A percentile compares a stretch with the other conserved stretches of the same genome.
Evolutionary conservation across 2,888 invertebrate species (phyloP).

Genomic region (Nebria salina): DNA sequence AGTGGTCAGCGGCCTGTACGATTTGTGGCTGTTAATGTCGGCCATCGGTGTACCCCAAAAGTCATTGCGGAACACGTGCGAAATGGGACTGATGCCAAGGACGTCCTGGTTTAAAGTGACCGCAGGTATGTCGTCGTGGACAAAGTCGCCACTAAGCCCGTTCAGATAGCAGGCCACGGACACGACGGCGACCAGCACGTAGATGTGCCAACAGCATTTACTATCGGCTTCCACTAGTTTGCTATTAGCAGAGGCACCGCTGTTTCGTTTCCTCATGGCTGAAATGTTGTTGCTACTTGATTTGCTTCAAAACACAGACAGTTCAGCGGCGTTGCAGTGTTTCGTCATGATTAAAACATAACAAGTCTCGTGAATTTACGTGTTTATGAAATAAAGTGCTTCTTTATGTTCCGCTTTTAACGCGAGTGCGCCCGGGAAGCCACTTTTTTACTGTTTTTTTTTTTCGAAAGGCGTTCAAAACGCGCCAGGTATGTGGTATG

Average conservation of each 20-base stretch:
- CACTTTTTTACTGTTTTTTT: too few species aligned
- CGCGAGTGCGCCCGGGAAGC: neutral
- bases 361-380: neutral
- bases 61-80: slow-evolving; percentile 77
- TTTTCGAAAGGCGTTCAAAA: neutral
- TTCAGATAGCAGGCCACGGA: slow-evolving; percentile 78
- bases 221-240: slow-evolving; percentile 60
- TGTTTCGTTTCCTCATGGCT: slow-evolving; percentile 18
- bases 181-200: slow-evolving; percentile 72
- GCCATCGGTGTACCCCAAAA: slow-evolving; percentile 92
- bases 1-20: slow-evolving; percentile 85
- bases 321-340: neutral
- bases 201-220: slow-evolving; percentile 69
- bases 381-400: slow-evolving; percentile 10
- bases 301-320: neutral
- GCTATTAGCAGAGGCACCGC: neutral
- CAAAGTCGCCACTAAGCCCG: slow-evolving; percentile 82
- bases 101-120: slow-evolving; percentile 85
- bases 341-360: slow-evolving; percentile 17
- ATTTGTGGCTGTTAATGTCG: slow-evolving; percentile 85
- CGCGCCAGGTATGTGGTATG: neutral
- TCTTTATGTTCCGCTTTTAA: slow-evolving; percentile 12
- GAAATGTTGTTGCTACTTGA: neutral
- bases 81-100: slow-evolving; percentile 71
- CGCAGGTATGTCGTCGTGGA: slow-evolving; percentile 89